Conservation (phyloP, 2,797 vertebrate species). For the Ficedula albicollis region DNA sequence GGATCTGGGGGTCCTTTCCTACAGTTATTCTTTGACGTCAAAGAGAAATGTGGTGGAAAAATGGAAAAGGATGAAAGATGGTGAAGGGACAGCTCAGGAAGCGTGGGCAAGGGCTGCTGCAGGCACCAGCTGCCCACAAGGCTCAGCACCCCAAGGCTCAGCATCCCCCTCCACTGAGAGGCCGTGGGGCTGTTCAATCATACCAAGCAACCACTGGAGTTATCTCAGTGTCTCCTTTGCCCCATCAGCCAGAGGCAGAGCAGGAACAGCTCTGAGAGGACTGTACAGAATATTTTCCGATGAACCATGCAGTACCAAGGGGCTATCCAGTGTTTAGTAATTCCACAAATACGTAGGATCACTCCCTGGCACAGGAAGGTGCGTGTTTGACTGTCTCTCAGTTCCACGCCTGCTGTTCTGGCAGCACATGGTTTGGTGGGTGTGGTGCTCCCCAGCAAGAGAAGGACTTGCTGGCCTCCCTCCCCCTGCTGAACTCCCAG, state of each 20-base stretch:
- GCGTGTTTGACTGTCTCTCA: accelerated
- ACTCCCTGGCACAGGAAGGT: neutral
- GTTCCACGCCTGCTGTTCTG: neutral
- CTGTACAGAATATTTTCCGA: neutral
- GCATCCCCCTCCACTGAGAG: accelerated
- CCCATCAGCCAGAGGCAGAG: neutral
- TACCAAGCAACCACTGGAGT: accelerated
- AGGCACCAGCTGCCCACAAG: neutral
- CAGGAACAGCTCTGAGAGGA: neutral
- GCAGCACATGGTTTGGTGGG: neutral
- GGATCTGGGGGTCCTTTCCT: neutral
- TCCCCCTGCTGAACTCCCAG: neutral
- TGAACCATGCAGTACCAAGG: neutral
- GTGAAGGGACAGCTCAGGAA: no score
- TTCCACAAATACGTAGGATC: neutral
- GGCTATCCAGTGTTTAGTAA: neutral
- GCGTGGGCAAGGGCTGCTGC: accelerated
- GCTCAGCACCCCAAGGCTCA: neutral
- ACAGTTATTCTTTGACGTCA: neutral
- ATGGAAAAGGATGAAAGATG: neutral
- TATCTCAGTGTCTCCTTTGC: neutral
- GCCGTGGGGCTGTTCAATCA: accelerated
- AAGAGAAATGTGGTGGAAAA: neutral
- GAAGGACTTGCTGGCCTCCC: neutral
- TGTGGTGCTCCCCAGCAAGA: neutral